These are phyloP conservation scores for Tenodera sinensis DNA, from an alignment of 2,888 invertebrate species.

Conservation along the genomic window DNA sequence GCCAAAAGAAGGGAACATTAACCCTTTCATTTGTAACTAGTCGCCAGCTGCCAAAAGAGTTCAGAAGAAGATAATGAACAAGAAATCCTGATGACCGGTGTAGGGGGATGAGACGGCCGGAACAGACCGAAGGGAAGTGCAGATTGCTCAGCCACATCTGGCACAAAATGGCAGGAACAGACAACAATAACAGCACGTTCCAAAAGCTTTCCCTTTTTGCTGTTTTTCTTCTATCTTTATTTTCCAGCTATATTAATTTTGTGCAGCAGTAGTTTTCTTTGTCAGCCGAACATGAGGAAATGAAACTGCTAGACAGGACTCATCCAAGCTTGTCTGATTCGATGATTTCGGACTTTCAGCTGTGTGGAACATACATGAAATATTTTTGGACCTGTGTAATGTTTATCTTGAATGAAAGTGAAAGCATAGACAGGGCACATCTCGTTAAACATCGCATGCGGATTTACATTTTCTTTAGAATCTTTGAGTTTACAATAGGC, in stretches of 20 bases:
- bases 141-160: not conserved
- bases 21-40: not conserved
- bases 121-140: not conserved
- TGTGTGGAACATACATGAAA: not conserved
- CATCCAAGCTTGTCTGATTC: not conserved
- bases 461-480: too few species aligned
- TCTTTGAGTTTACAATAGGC: too few species aligned
- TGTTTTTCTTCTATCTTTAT: not conserved
- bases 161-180: not conserved
- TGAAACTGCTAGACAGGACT: not conserved
- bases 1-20: not conserved
- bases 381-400: not conserved
- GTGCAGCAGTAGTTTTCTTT: not conserved
- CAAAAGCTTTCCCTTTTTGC: not conserved
- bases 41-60: not conserved
- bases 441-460: too few species aligned
- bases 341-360: not conserved
- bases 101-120: not conserved
- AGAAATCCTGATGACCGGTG: not conserved
- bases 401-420: not conserved
- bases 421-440: too few species aligned
- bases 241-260: not conserved
- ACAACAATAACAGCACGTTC: not conserved
- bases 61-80: slow-evolving; percentile 9
- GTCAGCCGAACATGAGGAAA: not conserved